phyloP scores from a whole-genome alignment of 2,888 invertebrate species.

The Dione vanillae region DNA sequence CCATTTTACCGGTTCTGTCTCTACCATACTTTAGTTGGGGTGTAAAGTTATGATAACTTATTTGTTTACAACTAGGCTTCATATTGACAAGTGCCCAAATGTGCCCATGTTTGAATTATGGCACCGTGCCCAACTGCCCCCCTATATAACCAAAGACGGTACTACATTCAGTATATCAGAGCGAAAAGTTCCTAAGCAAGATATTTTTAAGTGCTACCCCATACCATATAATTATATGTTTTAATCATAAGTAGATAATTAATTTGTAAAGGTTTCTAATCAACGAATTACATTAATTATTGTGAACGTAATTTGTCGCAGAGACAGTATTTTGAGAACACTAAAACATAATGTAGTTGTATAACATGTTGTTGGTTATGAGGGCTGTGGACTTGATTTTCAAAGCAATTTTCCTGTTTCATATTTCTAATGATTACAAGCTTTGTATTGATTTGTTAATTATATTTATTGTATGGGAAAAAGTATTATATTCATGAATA shows the following conservation, averaged over 20 bases:
- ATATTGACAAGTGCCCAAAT: no score
- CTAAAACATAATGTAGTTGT: slow-evolving; percentile 26
- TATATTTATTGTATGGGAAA: not conserved
- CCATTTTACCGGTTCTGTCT: not conserved
- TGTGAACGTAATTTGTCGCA: slow-evolving; percentile 51
- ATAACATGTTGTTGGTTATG: slow-evolving; percentile 26
- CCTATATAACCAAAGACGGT: no score
- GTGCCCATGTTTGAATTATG: no score
- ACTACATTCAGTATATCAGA: slow-evolving; percentile 61
- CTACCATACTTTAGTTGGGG: no score
- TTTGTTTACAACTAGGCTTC: no score
- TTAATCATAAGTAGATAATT: slow-evolving; percentile 72
- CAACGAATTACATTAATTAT: slow-evolving; percentile 77
- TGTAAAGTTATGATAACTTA: no score
- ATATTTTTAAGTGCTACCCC: slow-evolving; percentile 67
- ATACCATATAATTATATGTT: slow-evolving; percentile 65
- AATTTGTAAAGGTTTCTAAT: slow-evolving; percentile 77
- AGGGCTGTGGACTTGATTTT: slow-evolving; percentile 3
- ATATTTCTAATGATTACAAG: no score
- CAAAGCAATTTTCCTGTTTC: not conserved
- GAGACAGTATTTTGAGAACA: slow-evolving; percentile 43
- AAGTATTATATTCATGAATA: no score
- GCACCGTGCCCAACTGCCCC: no score
- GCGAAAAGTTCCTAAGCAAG: slow-evolving; percentile 79
- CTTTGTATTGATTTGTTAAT: not conserved